Evolutionary conservation across 2,888 invertebrate genomes (phyloP).

Genomic region (Cotesia congregata): DNA sequence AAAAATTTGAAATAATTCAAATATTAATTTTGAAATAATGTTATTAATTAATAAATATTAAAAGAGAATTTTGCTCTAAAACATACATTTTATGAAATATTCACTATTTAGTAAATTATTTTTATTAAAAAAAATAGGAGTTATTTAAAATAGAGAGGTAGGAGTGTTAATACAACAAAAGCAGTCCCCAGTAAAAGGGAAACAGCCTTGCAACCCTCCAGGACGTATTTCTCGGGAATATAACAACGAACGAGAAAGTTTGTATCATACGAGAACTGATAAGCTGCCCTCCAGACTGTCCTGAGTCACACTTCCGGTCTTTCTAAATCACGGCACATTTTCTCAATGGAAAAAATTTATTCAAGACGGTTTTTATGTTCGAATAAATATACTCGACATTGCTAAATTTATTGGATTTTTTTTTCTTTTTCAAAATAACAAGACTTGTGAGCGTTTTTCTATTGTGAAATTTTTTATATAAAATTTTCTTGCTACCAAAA

Average conservation of each 20-base stretch:
- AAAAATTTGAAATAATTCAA: too few species aligned
- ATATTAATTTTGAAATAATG: too few species aligned
- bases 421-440: background rate
- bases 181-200: too few species aligned
- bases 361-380: background rate
- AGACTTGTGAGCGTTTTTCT: background rate
- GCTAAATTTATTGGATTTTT: background rate
- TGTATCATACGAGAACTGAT: conserved; percentile 36
- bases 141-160: too few species aligned
- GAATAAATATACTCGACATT: background rate
- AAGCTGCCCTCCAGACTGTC: conserved; percentile 33
- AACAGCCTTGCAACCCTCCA: background rate
- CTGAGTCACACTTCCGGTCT: conserved; percentile 53
- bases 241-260: conserved; percentile 20
- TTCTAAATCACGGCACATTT: conserved; percentile 14
- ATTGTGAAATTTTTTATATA: too few species aligned
- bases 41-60: too few species aligned
- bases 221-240: background rate
- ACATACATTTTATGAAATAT: too few species aligned
- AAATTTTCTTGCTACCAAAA: too few species aligned
- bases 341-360: background rate
- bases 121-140: too few species aligned
- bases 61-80: too few species aligned
- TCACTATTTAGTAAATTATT: too few species aligned
- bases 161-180: too few species aligned